Percentiles rank a stretch among this genome's conserved stretches.
Evolutionary conservation across 2,113 vertebrate genomes (phyloP).

Genomic region (Rhynchopsitta pachyrhyncha): DNA sequence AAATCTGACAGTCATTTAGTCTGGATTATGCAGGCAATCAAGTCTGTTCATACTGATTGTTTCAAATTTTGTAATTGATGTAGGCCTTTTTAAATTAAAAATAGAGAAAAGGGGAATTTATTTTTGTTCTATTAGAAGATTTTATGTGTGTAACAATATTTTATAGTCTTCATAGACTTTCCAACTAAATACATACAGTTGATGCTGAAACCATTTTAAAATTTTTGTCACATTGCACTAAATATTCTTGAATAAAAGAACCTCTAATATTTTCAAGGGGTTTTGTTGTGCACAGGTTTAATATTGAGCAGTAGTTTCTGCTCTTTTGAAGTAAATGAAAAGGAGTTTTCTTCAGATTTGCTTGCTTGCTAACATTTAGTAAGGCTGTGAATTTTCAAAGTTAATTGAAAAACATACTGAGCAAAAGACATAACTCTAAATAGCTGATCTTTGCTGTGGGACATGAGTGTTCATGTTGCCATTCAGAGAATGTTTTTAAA

Average conservation of each 20-base stretch:
- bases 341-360: background rate
- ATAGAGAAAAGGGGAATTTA: background rate
- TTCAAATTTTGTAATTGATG: background rate
- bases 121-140: background rate
- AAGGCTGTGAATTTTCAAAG: background rate
- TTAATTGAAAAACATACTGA: background rate
- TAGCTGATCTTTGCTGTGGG: background rate
- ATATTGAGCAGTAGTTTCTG: background rate
- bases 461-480: background rate
- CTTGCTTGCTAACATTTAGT: background rate
- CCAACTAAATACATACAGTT: background rate
- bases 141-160: background rate
- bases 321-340: background rate
- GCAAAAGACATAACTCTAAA: rapidly evolving
- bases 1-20: background rate
- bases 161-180: background rate
- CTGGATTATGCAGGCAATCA: background rate
- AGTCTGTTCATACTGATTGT: background rate
- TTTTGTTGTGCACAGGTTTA: background rate
- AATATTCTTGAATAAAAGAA: background rate
- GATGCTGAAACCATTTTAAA: background rate
- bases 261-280: background rate
- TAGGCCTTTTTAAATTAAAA: background rate
- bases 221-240: background rate
- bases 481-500: background rate